A percentile compares a stretch with the other conserved stretches of the same genome.
phyloP scores from a whole-genome alignment of 2,797 vertebrate genomes.

The Dromococcyx pavoninus region DNA sequence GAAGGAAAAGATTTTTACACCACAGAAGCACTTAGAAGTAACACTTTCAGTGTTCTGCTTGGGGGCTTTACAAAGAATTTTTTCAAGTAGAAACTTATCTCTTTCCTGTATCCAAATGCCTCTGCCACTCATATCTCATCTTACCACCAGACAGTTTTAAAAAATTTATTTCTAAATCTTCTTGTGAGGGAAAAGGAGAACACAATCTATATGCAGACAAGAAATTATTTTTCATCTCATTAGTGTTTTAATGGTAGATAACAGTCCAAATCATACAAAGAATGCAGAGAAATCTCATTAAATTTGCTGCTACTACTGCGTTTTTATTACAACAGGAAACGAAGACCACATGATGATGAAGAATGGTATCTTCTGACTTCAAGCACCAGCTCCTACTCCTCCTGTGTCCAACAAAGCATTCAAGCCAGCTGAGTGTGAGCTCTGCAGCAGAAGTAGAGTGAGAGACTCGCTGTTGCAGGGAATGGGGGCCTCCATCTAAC shows the following conservation, averaged over 20 bases:
- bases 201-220: background rate
- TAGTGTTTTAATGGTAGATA: background rate
- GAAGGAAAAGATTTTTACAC: slow-evolving; percentile 18
- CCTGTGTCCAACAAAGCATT: background rate
- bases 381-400: background rate
- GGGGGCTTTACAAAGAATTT: background rate
- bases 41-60: background rate
- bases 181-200: background rate
- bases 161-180: background rate
- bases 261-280: background rate
- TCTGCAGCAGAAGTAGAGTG: background rate
- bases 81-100: background rate
- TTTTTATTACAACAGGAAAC: background rate
- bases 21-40: background rate
- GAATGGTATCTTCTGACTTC: background rate
- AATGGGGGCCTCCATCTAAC: background rate
- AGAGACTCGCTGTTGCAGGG: background rate
- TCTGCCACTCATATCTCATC: background rate
- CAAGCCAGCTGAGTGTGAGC: background rate
- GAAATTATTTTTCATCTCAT: background rate
- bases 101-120: background rate
- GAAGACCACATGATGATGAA: background rate
- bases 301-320: background rate
- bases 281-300: background rate
- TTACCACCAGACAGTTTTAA: background rate